phyloP scores from a whole-genome alignment of 2,113 vertebrate genomes.

The Leucoraja erinaceus region DNA sequence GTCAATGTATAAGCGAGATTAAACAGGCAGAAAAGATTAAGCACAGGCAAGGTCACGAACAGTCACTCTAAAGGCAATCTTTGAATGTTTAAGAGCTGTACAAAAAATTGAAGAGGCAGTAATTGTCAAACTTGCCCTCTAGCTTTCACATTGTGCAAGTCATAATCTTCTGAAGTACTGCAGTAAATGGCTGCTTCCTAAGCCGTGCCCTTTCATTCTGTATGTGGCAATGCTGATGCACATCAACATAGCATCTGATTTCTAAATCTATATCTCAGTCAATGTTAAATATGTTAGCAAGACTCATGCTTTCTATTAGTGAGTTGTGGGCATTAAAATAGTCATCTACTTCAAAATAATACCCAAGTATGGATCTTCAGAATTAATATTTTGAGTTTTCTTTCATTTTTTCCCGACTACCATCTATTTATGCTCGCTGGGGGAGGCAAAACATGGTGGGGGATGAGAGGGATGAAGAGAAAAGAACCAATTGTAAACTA shows the following conservation, averaged over 20 bases:
- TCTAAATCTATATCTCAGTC: neutral
- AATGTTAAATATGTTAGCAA: neutral
- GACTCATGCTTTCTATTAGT: neutral
- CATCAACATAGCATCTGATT: neutral
- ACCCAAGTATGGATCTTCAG: neutral
- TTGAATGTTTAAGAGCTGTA: neutral
- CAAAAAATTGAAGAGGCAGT: neutral
- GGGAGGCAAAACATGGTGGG: too few relatives aligned
- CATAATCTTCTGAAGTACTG: neutral
- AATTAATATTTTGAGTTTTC: neutral
- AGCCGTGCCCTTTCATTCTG: neutral
- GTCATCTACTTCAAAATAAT: neutral
- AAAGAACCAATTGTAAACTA: too few relatives aligned
- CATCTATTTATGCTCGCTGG: neutral
- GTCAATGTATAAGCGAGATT: neutral
- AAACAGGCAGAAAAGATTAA: neutral
- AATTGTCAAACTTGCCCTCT: neutral
- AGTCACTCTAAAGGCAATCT: neutral
- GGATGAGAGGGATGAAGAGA: too few relatives aligned
- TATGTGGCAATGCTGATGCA: neutral
- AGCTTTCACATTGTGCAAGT: neutral
- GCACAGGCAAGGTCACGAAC: neutral
- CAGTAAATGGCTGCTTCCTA: neutral
- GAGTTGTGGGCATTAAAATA: neutral
- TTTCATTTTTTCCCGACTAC: neutral